A percentile compares a stretch with the other conserved stretches of the same genome.
Evolutionary conservation across 2,888 invertebrate species (phyloP).

Genomic region (Sericinus montela): DNA sequence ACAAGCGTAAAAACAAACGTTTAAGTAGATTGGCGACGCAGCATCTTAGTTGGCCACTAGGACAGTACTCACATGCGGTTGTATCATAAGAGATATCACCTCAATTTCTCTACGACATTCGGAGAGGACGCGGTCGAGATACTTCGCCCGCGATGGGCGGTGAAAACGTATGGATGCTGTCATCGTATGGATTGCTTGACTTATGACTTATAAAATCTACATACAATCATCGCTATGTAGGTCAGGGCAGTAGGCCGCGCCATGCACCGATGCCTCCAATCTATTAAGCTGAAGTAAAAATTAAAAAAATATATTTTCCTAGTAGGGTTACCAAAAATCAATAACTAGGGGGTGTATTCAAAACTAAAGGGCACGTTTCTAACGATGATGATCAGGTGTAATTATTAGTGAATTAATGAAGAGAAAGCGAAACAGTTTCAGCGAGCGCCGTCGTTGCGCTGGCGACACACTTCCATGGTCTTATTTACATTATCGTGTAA

Average conservation of each 20-base stretch:
- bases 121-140: conserved; percentile 30
- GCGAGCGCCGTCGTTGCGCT: conserved; percentile 20
- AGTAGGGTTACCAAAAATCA: no score
- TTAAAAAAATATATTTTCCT: conserved; percentile 1
- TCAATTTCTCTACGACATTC: conserved; percentile 55
- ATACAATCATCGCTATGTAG: conserved; percentile 73
- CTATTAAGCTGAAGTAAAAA: conserved; percentile 1
- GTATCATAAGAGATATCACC: conserved; percentile 59
- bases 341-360: not conserved
- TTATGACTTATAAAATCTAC: conserved; percentile 75
- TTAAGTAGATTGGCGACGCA: conserved; percentile 26
- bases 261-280: conserved; percentile 35
- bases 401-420: conserved; percentile 16
- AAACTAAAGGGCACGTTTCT: not conserved
- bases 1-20: conserved; percentile 1
- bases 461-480: conserved; percentile 28
- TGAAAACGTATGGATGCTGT: conserved; percentile 71
- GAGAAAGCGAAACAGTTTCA: conserved; percentile 21
- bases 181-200: conserved; percentile 58
- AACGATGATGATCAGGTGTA: not conserved
- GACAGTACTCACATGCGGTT: conserved; percentile 52
- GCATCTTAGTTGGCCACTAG: conserved; percentile 61
- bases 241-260: conserved; percentile 70
- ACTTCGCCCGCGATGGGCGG: conserved; percentile 37
- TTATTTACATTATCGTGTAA: conserved; percentile 28